Evolutionary conservation across 2,888 invertebrate species (phyloP).

Genomic region (Ephialtes manifestator): DNA sequence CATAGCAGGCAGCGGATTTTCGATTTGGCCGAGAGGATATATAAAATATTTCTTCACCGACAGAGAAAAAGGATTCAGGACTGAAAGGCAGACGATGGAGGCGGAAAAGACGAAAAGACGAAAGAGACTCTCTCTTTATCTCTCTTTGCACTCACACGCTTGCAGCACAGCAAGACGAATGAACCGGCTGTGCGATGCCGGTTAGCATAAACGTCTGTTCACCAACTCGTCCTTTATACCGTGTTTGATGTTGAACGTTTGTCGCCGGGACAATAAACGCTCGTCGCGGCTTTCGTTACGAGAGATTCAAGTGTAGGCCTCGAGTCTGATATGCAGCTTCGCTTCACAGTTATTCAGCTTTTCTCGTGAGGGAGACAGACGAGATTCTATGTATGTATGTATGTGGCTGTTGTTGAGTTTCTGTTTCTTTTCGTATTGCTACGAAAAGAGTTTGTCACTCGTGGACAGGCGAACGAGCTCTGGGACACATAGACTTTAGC

Average conservation of each 20-base stretch:
- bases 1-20: background rate
- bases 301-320: conserved; percentile 40
- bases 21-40: background rate
- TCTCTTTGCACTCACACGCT: background rate
- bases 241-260: conserved; percentile 71
- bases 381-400: background rate
- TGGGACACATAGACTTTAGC: background rate
- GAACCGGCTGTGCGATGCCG: conserved; percentile 42
- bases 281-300: conserved; percentile 57
- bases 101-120: background rate
- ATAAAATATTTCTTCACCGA: conserved; percentile 6
- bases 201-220: conserved; percentile 52
- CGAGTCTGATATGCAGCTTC: conserved; percentile 34
- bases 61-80: background rate
- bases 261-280: conserved; percentile 69
- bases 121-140: background rate
- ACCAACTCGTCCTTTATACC: conserved; percentile 45
- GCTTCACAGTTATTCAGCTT: conserved; percentile 48
- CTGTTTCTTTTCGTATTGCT: conserved; percentile 14
- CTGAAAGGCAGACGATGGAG: conserved; percentile 1
- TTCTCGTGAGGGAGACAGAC: background rate
- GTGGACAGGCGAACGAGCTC: conserved; percentile 37
- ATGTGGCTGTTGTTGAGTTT: background rate
- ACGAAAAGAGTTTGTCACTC: conserved; percentile 61
- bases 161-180: conserved; percentile 28